Evolutionary conservation across 2,113 vertebrate genomes (phyloP), one percentile per base, ranked within the genome.

Genomic region (Apaloderma vittatum): DNA sequence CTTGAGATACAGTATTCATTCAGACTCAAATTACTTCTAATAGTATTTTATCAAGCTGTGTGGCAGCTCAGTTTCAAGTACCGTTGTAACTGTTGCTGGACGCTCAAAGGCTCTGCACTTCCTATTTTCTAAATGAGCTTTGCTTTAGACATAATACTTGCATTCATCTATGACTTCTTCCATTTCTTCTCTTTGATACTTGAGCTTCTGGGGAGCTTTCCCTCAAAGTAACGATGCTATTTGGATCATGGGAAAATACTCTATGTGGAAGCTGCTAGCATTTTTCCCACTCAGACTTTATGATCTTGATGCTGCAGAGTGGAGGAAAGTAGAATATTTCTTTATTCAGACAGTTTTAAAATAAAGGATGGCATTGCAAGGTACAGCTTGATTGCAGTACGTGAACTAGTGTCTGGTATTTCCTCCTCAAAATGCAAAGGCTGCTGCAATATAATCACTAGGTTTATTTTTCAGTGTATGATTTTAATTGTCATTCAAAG

Each of bases 181-280:
- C 16, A 24, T 78, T 78, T 80, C 24, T 66, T 55, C 10, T 61
- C 54, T 68, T 55, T 51, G 20, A 52, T 55, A 32, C 22, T 57
- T 30, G 36, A 74, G 4, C 18, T 37, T 66, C 34, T 6, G 7
- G 6, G 1, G 2, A 1, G 1, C 40, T 58, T 51, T 5, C 49
- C 32, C 48, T 75, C 65, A 63, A 82, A 75, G 30, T 30, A 59
- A 70, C 37, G 36, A n/a, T 49, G 32, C 32, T 57, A 2, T 52
- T 48, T 55, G 40, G 55, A 59, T 21, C n/a, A 14, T 17, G 27
- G 15, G 16, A 86, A 72, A 65, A 66, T 27, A 27, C 10, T 87
- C 23, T 24, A 4, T 7, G 9, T 49, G 26, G 51, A 83, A 88
- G 32, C 37, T 90, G 11, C 26, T 57, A 21, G 34, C 16, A n/a